Base-by-base conservation (phyloP, 2,113 vertebrate genomes). In the Prinia subflava region DNA sequence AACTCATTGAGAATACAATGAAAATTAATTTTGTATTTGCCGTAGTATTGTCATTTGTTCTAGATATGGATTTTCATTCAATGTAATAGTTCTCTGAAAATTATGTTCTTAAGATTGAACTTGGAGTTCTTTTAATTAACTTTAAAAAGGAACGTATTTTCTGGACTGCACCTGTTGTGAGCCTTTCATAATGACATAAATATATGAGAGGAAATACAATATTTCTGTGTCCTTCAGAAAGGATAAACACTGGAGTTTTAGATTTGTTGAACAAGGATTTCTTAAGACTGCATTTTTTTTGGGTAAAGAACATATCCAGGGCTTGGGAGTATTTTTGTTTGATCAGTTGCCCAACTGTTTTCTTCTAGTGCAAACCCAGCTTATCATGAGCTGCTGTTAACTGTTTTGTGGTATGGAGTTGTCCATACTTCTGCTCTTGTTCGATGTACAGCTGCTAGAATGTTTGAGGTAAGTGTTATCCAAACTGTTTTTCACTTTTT, bases 401-500 rank as follows among this genome's bases (percentile, higher is more conserved):
- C 99, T 68, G 99, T 99, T 50, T 96, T 99, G 60, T 99, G 99
- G 99, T 99, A 99, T 88, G 99, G 99, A 28, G 99, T 99, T 77
- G 99, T 99, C 71, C 99, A 99, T 90, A 99, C 99, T 6, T 99
- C 99, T 22, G 99, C 99, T 52, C 98, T 99, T 62, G 99, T 99
- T 57, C 98, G 99, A 41, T 99, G 99, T 89, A 99, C 99, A 18
- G 98, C 99, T 94, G 99, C 99, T 63, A 98, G 99, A 96, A 99
- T 99, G 99, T 99, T 99, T 97, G 99, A 99, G 99, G 99, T 99
- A 98, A 97, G 98, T 92, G 33, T 53, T 63, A 73, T 2, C n/a
- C 49, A 22, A 59, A 30, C 19, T 21, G 86, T 20, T 84, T 69
- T 17, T 7, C 12, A 74, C 17, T 16, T 59, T 35, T 64, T 78